Percentiles rank a stretch among this genome's conserved stretches.
Conservation (phyloP, 2,888 invertebrate genomes). For the Ornithoptera alexandrae region DNA sequence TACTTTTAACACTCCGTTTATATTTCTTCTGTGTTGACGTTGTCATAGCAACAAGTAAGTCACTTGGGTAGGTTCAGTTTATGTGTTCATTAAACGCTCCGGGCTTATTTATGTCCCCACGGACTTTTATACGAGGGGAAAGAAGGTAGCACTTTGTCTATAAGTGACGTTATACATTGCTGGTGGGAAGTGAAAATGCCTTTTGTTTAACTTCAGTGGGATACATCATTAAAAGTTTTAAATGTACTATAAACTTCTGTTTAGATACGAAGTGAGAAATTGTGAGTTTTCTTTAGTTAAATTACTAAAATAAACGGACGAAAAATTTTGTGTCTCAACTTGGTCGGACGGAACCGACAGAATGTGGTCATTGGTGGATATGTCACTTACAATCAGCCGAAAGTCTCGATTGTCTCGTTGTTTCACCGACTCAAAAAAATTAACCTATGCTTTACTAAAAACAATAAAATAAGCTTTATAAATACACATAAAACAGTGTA, state of each 20-base stretch:
- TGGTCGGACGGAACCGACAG: background rate
- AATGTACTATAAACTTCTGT: no score
- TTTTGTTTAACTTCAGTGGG: background rate
- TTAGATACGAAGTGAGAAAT: no score
- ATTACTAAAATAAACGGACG: background rate
- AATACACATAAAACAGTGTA: no score
- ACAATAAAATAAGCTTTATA: no score
- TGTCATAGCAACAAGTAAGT: constrained; percentile 46
- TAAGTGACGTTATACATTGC: constrained; percentile 47
- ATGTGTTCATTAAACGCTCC: constrained; percentile 74
- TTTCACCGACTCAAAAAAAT: no score
- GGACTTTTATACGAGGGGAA: constrained; percentile 63
- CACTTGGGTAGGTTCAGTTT: constrained; percentile 50
- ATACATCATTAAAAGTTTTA: background rate
- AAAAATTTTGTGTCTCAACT: background rate
- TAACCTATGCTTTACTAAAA: no score
- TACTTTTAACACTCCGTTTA: no score
- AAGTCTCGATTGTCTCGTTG: no score
- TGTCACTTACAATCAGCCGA: no score
- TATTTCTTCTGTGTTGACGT: constrained; percentile 10
- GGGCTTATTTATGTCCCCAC: constrained; percentile 70
- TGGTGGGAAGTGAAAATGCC: background rate
- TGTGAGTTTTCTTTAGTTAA: no score
- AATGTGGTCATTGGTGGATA: background rate
- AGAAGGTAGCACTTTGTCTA: constrained; percentile 69